These are phyloP conservation scores for Odontomyia ornata DNA, from an alignment of 2,888 invertebrate genomes.

Conservation along the genomic window DNA sequence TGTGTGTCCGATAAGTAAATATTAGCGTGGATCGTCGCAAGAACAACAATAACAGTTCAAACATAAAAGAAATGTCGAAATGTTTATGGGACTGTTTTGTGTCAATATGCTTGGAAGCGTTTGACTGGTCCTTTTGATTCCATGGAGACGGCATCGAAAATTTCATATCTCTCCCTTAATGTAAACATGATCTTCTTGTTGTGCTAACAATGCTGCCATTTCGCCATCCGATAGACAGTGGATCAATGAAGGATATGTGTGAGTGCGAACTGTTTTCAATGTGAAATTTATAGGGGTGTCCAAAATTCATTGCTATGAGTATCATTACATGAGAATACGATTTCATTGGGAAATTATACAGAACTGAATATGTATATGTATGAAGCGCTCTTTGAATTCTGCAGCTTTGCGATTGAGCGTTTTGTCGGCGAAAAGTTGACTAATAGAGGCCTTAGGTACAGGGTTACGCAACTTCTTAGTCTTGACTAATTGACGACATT, in stretches of 20 bases:
- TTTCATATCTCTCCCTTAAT: slow-evolving; percentile 40
- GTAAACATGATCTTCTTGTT: slow-evolving; percentile 30
- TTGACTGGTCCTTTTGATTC: slow-evolving; percentile 34
- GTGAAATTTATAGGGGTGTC: no score
- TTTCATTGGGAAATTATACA: no score
- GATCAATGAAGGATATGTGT: background rate
- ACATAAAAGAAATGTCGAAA: slow-evolving; percentile 35
- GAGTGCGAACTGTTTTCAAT: no score
- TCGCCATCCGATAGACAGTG: background rate
- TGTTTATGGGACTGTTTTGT: slow-evolving; percentile 38
- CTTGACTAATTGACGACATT: no score
- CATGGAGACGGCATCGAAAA: slow-evolving; percentile 23
- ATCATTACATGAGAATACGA: no score
- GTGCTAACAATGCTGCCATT: slow-evolving; percentile 37
- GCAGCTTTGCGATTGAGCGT: no score
- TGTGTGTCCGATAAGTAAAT: slow-evolving; percentile 34
- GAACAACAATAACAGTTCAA: slow-evolving; percentile 31
- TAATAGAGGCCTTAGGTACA: no score
- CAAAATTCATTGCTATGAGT: no score
- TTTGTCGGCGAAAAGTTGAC: no score
- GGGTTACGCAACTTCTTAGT: no score
- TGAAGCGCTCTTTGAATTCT: no score
- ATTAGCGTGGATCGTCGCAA: slow-evolving; percentile 27
- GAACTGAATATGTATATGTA: no score
- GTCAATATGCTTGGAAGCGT: slow-evolving; percentile 21